Percentiles rank a stretch among this genome's conserved stretches.
Evolutionary conservation across 1,140 invertebrate genomes (phyloP).

Genomic region (Grapholita molesta): DNA sequence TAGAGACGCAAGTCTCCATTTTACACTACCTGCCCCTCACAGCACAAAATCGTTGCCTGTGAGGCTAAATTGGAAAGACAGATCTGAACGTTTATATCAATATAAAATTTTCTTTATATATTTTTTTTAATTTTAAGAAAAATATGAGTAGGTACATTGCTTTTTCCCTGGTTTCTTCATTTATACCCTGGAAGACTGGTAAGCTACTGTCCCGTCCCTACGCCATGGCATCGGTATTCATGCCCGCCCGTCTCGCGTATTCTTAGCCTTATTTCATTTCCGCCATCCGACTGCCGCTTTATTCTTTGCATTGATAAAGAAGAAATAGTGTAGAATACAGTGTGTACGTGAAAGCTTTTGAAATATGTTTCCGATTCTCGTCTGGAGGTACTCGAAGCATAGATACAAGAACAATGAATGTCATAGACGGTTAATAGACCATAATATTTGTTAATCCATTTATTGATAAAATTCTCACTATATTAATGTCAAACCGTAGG

Average conservation of each 20-base stretch:
- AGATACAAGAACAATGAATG: background rate
- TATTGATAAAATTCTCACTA: no score
- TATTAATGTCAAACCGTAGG: no score
- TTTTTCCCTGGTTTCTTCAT: no score
- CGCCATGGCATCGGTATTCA: background rate
- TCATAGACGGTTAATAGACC: background rate
- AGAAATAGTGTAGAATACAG: background rate
- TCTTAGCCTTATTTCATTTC: slow-evolving; percentile 28
- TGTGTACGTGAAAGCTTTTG: background rate
- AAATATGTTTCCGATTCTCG: background rate
- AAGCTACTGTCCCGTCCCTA: background rate
- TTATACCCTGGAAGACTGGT: background rate
- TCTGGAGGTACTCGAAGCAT: background rate
- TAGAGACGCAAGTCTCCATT: no score
- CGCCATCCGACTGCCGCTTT: slow-evolving; percentile 13
- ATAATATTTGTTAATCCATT: no score
- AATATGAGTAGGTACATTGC: no score
- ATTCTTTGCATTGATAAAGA: slow-evolving; percentile 15
- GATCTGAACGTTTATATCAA: no score
- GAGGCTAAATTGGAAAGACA: no score
- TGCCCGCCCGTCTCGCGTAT: slow-evolving; percentile 15
- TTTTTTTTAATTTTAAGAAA: no score
- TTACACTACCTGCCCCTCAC: no score
- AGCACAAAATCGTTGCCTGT: no score
- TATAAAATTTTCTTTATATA: no score